Evolutionary conservation across 2,113 vertebrate species (phyloP), one percentile per base, ranked within the genome.

Genomic region (Hypocryptadius cinnamomeus): DNA sequence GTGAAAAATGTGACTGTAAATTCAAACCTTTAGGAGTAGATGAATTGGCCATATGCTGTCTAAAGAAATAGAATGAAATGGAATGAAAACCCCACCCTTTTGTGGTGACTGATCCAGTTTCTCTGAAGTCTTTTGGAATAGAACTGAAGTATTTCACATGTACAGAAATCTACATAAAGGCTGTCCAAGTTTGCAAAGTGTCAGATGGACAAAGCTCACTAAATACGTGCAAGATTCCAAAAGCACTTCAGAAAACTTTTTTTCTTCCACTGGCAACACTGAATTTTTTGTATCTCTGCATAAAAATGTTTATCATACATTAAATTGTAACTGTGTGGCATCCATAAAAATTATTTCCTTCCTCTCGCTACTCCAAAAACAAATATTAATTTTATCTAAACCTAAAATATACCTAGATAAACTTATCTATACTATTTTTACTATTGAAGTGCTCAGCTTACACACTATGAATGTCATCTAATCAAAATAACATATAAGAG

Each of bases 201-300:
- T 97, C 57, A 79, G 56, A 90, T 81, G 70, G 79, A 71, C 63
- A 42, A 69, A 85, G 53, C 25, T 80, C 54, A 56, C 77, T 50
- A 82, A 96, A 85, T 89, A 85, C 13, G 61, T 91, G 94, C 66
- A 78, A 64, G 77, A 89, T 95, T 95, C 65, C 56, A 66, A 81
- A 95, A 96, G 33, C 37, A 40, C 33, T 77, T 92, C 81, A 87
- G 66, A 90, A 81, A 91, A 79, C 51, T 74, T 65, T 80, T 92
- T 90, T 94, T 42, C 82, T 93, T 86, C 47, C 42, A 79, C 54
- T 73, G 74, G 27, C 71, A 94, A 81, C 69, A 89, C 24, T 83
- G 89, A 73, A 59, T 28, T 79, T 92, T 92, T 90, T 23, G 47
- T 65, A 92, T 79, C 15, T 37, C 25, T 73, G 18, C 73, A 70